Evolutionary conservation across 2,888 invertebrate species (phyloP).

Genomic region (Ichneumoninae sp.): DNA sequence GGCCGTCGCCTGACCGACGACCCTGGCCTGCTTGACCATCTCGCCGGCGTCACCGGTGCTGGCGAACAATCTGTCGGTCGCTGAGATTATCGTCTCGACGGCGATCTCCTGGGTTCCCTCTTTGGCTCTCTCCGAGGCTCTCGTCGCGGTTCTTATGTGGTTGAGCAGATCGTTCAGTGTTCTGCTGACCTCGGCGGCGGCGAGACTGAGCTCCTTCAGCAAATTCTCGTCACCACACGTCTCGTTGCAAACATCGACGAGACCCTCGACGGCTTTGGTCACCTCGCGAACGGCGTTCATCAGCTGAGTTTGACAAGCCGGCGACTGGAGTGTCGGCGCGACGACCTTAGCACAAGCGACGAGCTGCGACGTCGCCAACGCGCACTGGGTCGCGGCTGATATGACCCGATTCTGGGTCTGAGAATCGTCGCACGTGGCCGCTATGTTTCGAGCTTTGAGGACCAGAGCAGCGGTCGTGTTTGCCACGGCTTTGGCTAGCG

Average conservation of each 20-base stretch:
- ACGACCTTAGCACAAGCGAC: constrained; percentile 99
- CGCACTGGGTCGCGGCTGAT: constrained; percentile 98
- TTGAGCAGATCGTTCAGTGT: constrained; percentile 95
- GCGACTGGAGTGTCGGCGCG: constrained; percentile 92
- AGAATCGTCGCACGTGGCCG: constrained; percentile 93
- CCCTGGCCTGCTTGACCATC: constrained; percentile 96
- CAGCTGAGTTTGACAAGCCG: constrained; percentile 95
- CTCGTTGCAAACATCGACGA: constrained; percentile 93
- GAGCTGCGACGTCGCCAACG: constrained; percentile 97
- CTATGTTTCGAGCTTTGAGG: constrained; percentile 97
- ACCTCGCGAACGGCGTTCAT: constrained; percentile 97
- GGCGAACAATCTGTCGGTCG: constrained; percentile 94
- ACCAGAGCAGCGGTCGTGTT: constrained; percentile 99
- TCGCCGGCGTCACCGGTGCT: constrained; percentile 95
- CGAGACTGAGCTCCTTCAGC: constrained; percentile 91
- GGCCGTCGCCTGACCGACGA: constrained; percentile 97
- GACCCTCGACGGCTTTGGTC: constrained; percentile 94
- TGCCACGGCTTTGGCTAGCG: constrained; percentile 98
- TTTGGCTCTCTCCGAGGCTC: constrained; percentile 87
- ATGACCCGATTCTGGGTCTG: constrained; percentile 95
- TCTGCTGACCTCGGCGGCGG: constrained; percentile 94
- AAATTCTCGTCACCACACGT: constrained; percentile 88
- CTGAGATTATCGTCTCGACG: constrained; percentile 95
- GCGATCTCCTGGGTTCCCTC: constrained; percentile 90
- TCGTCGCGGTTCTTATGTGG: constrained; percentile 91